Conservation (phyloP, 2,888 invertebrate species). For the Mesodorylaimus sp. region DNA sequence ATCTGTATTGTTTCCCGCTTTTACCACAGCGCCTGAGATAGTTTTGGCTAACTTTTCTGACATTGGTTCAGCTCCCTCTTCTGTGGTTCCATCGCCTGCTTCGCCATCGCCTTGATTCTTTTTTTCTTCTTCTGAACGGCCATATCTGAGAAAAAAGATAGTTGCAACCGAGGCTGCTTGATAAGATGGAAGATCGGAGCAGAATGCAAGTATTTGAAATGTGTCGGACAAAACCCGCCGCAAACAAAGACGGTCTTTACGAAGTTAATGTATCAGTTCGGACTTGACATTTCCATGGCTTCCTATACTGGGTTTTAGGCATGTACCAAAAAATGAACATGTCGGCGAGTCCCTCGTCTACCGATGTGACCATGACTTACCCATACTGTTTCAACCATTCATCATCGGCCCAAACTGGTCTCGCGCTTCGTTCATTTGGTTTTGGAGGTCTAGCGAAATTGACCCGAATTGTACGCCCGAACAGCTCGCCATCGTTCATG, state of each 20-base stretch:
- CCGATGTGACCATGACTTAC: no score
- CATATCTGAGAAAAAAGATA: not conserved
- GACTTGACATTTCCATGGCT: no score
- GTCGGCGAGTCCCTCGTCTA: no score
- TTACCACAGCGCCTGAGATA: not conserved
- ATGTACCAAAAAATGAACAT: no score
- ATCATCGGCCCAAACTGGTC: constrained; percentile 83
- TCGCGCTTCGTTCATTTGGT: constrained; percentile 64
- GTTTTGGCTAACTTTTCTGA: not conserved
- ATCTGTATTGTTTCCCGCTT: no score
- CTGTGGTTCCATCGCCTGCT: constrained; percentile 21
- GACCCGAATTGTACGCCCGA: constrained; percentile 81
- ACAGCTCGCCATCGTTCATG: constrained; percentile 96
- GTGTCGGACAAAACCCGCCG: no score
- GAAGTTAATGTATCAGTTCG: no score
- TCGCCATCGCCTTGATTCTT: constrained; percentile 35
- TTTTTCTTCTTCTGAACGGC: constrained; percentile 25
- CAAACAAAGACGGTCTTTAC: no score
- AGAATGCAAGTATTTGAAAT: not conserved
- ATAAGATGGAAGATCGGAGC: no score
- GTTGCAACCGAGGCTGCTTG: no score
- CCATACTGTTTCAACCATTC: constrained; percentile 89
- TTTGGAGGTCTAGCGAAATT: constrained; percentile 92
- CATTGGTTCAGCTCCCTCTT: constrained; percentile 16
- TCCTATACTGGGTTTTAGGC: no score